Evolutionary conservation across 2,113 vertebrate species (phyloP), one percentile per base, ranked within the genome.

Genomic region (Gobiocypris rarus): DNA sequence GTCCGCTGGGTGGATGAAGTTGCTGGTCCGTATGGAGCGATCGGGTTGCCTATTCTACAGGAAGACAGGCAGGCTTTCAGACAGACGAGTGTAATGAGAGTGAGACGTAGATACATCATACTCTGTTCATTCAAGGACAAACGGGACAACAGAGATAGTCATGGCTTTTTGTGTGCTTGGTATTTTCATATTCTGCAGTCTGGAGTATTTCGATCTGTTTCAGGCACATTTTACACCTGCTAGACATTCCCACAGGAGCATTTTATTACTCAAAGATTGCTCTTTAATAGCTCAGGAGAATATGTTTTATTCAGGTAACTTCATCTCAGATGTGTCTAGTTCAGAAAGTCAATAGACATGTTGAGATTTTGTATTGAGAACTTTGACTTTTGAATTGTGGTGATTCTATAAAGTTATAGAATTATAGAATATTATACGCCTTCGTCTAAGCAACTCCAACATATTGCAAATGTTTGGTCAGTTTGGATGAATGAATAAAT

Each of bases 121-220:
- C 34, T 75, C 24, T 4, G 34, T 34, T 69, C 17, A 43, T 56
- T 75, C 75, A 80, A 86, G 70, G 85, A 34, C 82, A 83, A 78
- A 77, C 34, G 34, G 81, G 81, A 80, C 67, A 28, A 75, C 56
- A 41, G 11, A 41, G 28, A 17, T 54, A 58, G 22, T 11, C 10
- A 59, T n/a, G 28, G 73, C 6, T 75, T 75, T 28, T 65, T 38
- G 34, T 67, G 1, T 4, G 31, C 65, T 22, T 17, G 0, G 11
- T 71, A 45, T 75, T 75, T 75, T 31, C 26, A 80, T 80, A 80
- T 80, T 80, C 58, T 22, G 34, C 38, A n/a, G 26, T 50, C 59
- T 75, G 73, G 31, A 28, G 73, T 75, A 31, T 28, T 50, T 31
- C 26, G 0, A 31, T 75, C 73, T 75, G 43, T 54, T 75, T 75